A percentile compares a stretch with the other conserved stretches of the same genome.
These are phyloP conservation scores for Geotria australis DNA, from an alignment of 2,797 vertebrate genomes.

Conservation along the genomic window DNA sequence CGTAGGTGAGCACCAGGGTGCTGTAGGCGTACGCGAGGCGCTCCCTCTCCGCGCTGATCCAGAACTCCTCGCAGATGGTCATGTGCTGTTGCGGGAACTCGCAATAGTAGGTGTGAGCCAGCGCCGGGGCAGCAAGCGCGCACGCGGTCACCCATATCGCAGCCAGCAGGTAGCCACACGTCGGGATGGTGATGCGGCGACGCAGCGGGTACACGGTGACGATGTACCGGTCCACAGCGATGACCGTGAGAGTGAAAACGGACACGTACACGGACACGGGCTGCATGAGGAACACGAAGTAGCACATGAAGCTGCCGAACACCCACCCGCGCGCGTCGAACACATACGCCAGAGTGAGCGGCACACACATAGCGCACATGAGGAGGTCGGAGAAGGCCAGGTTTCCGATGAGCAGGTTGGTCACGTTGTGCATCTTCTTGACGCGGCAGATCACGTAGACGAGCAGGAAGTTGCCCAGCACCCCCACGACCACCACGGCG, in stretches of 20 bases:
- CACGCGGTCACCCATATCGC: constrained; percentile 9
- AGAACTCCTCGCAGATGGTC: constrained; percentile 20
- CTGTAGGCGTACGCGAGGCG: constrained; percentile 8
- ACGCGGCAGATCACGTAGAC: constrained; percentile 12
- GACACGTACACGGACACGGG: constrained; percentile 7
- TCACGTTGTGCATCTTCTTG: constrained; percentile 13
- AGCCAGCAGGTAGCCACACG: constrained; percentile 11
- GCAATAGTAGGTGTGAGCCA: constrained; percentile 6
- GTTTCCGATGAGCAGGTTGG: constrained; percentile 16
- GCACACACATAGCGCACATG: constrained; percentile 10
- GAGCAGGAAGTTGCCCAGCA: constrained; percentile 13
- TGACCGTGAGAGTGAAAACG: constrained; percentile 9
- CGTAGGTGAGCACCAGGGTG: constrained; percentile 6
- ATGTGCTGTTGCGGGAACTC: constrained; percentile 13
- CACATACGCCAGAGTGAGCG: constrained; percentile 7
- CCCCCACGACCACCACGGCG: constrained; percentile 9
- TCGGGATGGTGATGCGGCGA: constrained; percentile 10
- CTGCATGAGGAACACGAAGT: constrained; percentile 11
- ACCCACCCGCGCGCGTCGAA: constrained; percentile 9
- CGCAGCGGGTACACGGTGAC: constrained; percentile 3
- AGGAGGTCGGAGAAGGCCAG: constrained; percentile 14
- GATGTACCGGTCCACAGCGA: constrained; percentile 6
- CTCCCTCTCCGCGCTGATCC: constrained; percentile 10
- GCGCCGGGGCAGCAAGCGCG: constrained; percentile 7
- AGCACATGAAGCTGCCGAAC: constrained; percentile 10